Evolutionary conservation across 2,797 vertebrate genomes (phyloP).

Genomic region (Pseudochaenichthys georgianus): DNA sequence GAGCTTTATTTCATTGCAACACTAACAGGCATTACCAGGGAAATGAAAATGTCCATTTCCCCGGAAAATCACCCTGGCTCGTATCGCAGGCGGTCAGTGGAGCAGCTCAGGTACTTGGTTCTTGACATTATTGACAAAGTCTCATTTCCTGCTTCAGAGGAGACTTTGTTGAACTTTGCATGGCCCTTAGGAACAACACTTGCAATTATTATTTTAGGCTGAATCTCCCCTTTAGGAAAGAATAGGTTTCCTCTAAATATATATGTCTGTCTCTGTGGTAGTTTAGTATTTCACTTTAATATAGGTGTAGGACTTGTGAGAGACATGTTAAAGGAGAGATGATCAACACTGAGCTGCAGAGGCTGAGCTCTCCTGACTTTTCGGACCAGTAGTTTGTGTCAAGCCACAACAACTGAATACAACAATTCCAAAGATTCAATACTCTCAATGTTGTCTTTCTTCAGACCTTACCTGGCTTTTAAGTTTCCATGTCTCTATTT

Average conservation of each 20-base stretch:
- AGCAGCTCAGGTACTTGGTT: constrained; percentile 47
- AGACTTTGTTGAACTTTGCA: constrained; percentile 62
- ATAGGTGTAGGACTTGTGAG: constrained; percentile 3
- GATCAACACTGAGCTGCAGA: not conserved
- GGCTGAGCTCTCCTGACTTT: not conserved
- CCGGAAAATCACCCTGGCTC: constrained; percentile 37
- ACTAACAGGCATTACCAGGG: constrained; percentile 52
- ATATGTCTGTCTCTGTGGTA: not conserved
- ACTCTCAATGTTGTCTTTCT: too few relatives aligned
- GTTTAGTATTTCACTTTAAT: constrained; percentile 1
- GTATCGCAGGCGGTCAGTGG: constrained; percentile 49
- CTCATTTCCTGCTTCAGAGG: constrained; percentile 68
- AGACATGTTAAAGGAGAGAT: not conserved
- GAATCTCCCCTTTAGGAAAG: constrained; percentile 26
- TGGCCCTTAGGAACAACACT: constrained; percentile 33
- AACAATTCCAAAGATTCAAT: constrained; percentile 1
- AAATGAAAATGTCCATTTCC: constrained; percentile 55
- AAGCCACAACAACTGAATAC: not conserved
- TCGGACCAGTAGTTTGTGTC: not conserved
- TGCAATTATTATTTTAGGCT: constrained; percentile 33
- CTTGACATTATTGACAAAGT: constrained; percentile 60
- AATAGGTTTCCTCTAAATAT: constrained; percentile 15
- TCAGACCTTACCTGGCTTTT: not conserved
- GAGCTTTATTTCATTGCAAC: constrained; percentile 59
- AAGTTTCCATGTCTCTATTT: not conserved